Evolutionary conservation across 2,797 vertebrate genomes (phyloP).

Genomic region (Epinephelus malabaricus): DNA sequence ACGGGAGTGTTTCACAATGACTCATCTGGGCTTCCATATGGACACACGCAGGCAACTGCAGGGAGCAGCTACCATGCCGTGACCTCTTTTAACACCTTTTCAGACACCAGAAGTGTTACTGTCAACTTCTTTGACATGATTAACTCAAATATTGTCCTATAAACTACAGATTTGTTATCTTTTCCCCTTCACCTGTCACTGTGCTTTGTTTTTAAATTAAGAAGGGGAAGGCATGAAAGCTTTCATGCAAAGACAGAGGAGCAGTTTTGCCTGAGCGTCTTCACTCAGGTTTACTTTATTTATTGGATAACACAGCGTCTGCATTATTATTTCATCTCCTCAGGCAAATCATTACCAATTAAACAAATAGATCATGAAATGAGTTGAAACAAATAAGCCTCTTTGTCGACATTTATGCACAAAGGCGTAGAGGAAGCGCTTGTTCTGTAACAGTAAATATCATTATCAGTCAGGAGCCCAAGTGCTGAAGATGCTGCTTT

Average conservation of each 20-base stretch:
- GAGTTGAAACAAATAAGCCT: slow-evolving; percentile 38
- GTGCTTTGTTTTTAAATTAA: slow-evolving; percentile 10
- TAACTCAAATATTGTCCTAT: not conserved
- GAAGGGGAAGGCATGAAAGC: slow-evolving; percentile 1
- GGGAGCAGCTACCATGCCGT: not conserved
- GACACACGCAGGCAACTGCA: slow-evolving; percentile 8
- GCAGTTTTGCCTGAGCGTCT: not conserved
- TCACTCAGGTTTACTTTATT: slow-evolving; percentile 44
- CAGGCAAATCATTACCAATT: slow-evolving; percentile 54
- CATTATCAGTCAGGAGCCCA: slow-evolving; percentile 58
- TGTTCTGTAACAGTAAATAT: slow-evolving; percentile 60
- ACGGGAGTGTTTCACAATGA: slow-evolving; percentile 44
- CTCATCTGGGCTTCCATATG: slow-evolving; percentile 35
- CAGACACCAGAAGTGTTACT: not conserved
- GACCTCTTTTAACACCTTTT: slow-evolving; percentile 6
- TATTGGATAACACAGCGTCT: slow-evolving; percentile 34
- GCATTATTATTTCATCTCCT: slow-evolving; percentile 47
- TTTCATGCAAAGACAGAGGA: slow-evolving; percentile 13
- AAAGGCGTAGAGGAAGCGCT: slow-evolving; percentile 10
- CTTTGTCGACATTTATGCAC: slow-evolving; percentile 27
- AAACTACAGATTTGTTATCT: slow-evolving; percentile 1
- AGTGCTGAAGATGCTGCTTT: slow-evolving; percentile 41
- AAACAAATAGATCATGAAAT: slow-evolving; percentile 57
- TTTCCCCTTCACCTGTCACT: slow-evolving; percentile 22
- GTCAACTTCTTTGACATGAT: not conserved